Conservation (phyloP, 2,797 vertebrate genomes). For the Pangasius krempfi region DNA sequence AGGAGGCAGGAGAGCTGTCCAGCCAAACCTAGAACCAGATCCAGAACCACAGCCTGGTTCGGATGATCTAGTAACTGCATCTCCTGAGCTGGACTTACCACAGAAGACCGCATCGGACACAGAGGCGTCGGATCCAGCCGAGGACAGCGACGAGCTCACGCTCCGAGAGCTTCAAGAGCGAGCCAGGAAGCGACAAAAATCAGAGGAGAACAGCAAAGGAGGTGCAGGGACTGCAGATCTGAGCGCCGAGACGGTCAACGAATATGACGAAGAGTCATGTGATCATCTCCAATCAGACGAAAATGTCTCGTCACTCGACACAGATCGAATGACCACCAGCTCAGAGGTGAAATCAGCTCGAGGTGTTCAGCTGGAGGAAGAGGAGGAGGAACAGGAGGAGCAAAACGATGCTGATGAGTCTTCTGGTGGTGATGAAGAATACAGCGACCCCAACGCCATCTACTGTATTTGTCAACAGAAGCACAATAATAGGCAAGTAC, state of each 20-base stretch:
- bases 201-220: conserved; percentile 62
- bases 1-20: conserved; percentile 67
- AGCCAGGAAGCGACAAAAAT: conserved; percentile 65
- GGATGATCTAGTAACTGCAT: conserved; percentile 63
- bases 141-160: conserved; percentile 85
- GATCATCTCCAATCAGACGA: conserved; percentile 55
- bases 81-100: conserved; percentile 62
- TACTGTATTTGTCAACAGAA: conserved; percentile 90
- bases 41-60: conserved; percentile 75
- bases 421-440: conserved; percentile 72
- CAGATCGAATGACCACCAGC: too few relatives aligned
- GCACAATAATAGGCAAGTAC: conserved; percentile 85
- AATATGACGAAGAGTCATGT: conserved; percentile 20
- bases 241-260: neutral
- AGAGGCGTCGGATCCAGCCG: conserved; percentile 72
- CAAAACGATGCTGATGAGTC: conserved; percentile 34
- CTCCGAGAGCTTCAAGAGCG: conserved; percentile 77
- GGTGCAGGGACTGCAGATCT: neutral
- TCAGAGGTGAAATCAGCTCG: conserved; percentile 43
- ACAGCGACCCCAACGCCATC: conserved; percentile 78
- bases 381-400: neutral
- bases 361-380: conserved; percentile 45
- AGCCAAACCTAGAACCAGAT: conserved; percentile 75
- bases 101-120: conserved; percentile 58
- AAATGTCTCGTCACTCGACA: neutral